A percentile compares a stretch with the other conserved stretches of the same genome.
Evolutionary conservation across 1,140 invertebrate genomes (phyloP).

Genomic region (Pinna nobilis): DNA sequence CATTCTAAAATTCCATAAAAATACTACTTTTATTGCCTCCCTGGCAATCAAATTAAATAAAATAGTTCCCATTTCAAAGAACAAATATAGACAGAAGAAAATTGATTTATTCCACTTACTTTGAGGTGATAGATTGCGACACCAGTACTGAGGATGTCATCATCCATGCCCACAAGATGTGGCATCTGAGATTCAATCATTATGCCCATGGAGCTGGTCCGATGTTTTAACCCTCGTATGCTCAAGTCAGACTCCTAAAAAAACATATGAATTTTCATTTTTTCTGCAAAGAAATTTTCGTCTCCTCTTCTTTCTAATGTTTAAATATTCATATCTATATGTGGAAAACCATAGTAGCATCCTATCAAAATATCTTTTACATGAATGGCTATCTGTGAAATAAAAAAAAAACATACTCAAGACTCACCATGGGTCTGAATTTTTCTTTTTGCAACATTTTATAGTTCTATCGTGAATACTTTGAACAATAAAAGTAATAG

Average conservation of each 20-base stretch:
- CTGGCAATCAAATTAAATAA: too few relatives aligned
- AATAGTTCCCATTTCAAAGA: not conserved
- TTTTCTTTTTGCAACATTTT: too few relatives aligned
- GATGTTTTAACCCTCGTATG: constrained; percentile 85
- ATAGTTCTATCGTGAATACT: too few relatives aligned
- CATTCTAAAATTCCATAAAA: not conserved
- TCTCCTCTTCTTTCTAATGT: too few relatives aligned
- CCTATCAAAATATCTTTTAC: too few relatives aligned
- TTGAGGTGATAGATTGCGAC: constrained; percentile 93
- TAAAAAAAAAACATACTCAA: too few relatives aligned
- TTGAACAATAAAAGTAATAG: too few relatives aligned
- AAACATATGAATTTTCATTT: not conserved
- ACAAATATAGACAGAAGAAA: not conserved
- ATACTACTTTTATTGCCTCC: not conserved
- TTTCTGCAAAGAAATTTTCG: constrained; percentile 1
- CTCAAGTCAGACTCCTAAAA: constrained; percentile 78
- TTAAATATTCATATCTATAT: not conserved
- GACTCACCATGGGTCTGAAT: too few relatives aligned
- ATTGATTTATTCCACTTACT: constrained; percentile 69
- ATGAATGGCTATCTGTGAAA: too few relatives aligned
- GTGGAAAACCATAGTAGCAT: too few relatives aligned
- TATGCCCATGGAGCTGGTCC: constrained; percentile 82
- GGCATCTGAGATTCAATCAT: constrained; percentile 93
- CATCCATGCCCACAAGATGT: constrained; percentile 90
- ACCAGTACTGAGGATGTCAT: constrained; percentile 87